A percentile compares a stretch with the other conserved stretches of the same genome.
phyloP scores from a whole-genome alignment of 2,113 vertebrate species.

The Colinus virginianus region DNA sequence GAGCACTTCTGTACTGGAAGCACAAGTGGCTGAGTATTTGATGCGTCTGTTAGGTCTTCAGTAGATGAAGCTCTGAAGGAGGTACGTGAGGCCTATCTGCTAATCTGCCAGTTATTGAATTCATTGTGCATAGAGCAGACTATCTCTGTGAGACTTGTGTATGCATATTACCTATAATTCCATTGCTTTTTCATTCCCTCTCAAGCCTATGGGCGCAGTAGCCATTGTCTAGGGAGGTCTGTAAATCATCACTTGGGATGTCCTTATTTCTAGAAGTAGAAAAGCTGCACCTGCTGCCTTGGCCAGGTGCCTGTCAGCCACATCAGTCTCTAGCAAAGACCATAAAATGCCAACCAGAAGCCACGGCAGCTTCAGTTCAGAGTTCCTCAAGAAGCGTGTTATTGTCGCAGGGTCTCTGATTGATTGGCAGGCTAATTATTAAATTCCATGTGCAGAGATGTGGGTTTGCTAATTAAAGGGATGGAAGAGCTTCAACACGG shows the following conservation, averaged over 20 bases:
- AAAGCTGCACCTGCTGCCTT: not conserved
- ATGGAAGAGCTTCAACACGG: not conserved
- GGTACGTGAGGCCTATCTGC: not conserved
- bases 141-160: not conserved
- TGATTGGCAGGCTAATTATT: not conserved
- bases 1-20: not conserved
- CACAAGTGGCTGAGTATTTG: not conserved
- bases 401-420: not conserved
- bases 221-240: not conserved
- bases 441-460: not conserved
- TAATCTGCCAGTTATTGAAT: not conserved
- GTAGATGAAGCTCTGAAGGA: not conserved
- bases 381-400: not conserved
- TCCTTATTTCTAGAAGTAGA: constrained; percentile 5
- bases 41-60: not conserved
- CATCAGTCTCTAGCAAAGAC: not conserved
- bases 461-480: not conserved
- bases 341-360: not conserved
- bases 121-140: not conserved
- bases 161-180: not conserved
- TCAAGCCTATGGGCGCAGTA: not conserved
- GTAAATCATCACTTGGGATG: not conserved
- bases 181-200: not conserved
- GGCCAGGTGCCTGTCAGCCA: not conserved
- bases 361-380: not conserved